phyloP scores from a whole-genome alignment of 92 coral and sea anemone genomes.

The Nematostella vectensis region DNA sequence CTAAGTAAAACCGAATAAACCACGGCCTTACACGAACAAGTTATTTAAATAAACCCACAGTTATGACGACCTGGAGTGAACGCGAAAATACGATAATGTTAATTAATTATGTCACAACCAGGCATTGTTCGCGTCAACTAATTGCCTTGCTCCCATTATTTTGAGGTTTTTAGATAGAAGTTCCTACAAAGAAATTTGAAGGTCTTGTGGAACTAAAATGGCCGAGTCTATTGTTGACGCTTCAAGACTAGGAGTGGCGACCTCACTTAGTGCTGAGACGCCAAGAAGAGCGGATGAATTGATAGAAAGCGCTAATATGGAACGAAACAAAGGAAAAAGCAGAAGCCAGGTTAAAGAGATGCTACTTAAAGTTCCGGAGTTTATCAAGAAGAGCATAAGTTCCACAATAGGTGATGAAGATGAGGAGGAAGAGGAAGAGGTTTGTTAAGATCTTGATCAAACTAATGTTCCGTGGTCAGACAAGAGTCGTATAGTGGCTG shows the following conservation, averaged over 20 bases:
- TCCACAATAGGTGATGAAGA: not conserved
- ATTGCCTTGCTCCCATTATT: no score
- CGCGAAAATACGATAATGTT: no score
- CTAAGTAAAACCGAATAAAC: no score
- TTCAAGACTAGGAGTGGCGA: not conserved
- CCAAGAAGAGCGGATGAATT: not conserved
- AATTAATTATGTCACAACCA: no score
- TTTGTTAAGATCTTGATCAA: not conserved
- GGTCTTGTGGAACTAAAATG: not conserved
- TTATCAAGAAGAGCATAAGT: not conserved
- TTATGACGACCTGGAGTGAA: no score
- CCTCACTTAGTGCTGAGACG: not conserved
- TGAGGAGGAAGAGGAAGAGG: slow-evolving; percentile 1
- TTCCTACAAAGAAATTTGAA: no score
- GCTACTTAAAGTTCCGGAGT: not conserved
- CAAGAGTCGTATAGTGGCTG: not conserved
- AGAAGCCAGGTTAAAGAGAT: not conserved
- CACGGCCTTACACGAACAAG: no score
- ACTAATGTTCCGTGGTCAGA: not conserved
- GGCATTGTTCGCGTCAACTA: no score
- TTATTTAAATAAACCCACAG: no score
- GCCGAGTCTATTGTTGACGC: not conserved
- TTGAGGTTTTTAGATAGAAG: no score
- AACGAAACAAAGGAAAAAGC: not conserved
- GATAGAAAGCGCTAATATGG: not conserved